These are phyloP conservation scores for Melipona bicolor DNA, from an alignment of 2,888 invertebrate species.

Conservation along the genomic window DNA sequence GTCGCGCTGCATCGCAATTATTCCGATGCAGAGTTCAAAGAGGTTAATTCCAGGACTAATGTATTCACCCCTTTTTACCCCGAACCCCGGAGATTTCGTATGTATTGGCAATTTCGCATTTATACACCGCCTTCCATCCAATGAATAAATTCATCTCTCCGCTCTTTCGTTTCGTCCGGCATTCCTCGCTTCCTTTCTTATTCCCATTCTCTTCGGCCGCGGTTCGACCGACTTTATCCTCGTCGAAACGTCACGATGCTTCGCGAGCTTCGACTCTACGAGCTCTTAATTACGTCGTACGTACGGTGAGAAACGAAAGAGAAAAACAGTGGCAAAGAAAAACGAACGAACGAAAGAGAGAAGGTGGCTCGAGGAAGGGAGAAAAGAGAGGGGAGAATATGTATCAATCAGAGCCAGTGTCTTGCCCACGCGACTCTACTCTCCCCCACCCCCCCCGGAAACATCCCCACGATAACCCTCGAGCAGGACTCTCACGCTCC, in stretches of 20 bases:
- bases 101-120: constrained; percentile 85
- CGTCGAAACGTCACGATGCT: not conserved
- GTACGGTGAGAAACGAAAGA: not conserved
- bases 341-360: not conserved
- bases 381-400: constrained; percentile 42
- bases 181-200: not conserved
- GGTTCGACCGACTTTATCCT: not conserved
- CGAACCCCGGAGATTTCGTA: constrained; percentile 84
- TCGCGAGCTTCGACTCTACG: not conserved
- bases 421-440: constrained; percentile 74
- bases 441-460: constrained; percentile 53
- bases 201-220: not conserved
- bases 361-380: not conserved
- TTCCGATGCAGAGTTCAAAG: constrained; percentile 82
- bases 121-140: constrained; percentile 81
- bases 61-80: constrained; percentile 84
- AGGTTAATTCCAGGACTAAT: constrained; percentile 83
- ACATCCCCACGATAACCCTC: constrained; percentile 61
- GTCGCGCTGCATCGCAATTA: constrained; percentile 81
- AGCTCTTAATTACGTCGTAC: constrained; percentile 11
- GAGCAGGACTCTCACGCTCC: constrained; percentile 74
- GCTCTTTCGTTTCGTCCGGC: constrained; percentile 39
- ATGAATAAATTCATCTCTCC: constrained; percentile 84
- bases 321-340: too few relatives aligned
- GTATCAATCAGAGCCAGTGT: constrained; percentile 79